phyloP scores from a whole-genome alignment of 2,113 vertebrate species.

The Nibea coibor region DNA sequence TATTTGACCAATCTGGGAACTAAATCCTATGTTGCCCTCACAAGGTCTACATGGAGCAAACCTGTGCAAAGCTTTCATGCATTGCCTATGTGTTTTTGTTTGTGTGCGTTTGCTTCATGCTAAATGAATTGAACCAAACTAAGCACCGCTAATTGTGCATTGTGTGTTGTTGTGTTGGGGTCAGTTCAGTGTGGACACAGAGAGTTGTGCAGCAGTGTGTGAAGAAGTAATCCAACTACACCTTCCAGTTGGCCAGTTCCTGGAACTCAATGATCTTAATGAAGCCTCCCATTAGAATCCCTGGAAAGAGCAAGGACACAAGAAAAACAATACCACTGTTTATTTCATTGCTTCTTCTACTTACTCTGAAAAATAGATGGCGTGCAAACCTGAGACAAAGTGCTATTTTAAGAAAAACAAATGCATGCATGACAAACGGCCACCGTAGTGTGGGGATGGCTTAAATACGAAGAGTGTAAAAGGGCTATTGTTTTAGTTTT shows the following conservation, averaged over 20 bases:
- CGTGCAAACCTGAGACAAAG: slow-evolving; percentile 9
- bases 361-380: slow-evolving; percentile 23
- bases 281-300: slow-evolving; percentile 98
- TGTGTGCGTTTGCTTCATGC: not conserved
- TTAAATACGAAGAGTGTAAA: not conserved
- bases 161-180: not conserved
- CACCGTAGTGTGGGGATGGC: slow-evolving; percentile 20
- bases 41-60: not conserved
- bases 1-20: no score
- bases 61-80: not conserved
- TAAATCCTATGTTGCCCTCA: no score
- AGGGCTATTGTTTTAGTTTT: slow-evolving; percentile 41
- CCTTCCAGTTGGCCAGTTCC: slow-evolving; percentile 99
- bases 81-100: not conserved
- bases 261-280: slow-evolving; percentile 99
- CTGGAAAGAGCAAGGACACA: slow-evolving; percentile 79
- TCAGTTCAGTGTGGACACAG: not conserved
- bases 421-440: slow-evolving; percentile 16
- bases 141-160: not conserved
- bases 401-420: slow-evolving; percentile 37
- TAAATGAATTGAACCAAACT: not conserved
- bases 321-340: slow-evolving; percentile 9
- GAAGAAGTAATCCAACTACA: slow-evolving; percentile 69
- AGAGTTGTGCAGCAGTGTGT: not conserved
- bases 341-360: slow-evolving; percentile 28